Evolutionary conservation across 2,888 invertebrate genomes (phyloP).

Genomic region (Ectemnius cavifrons): DNA sequence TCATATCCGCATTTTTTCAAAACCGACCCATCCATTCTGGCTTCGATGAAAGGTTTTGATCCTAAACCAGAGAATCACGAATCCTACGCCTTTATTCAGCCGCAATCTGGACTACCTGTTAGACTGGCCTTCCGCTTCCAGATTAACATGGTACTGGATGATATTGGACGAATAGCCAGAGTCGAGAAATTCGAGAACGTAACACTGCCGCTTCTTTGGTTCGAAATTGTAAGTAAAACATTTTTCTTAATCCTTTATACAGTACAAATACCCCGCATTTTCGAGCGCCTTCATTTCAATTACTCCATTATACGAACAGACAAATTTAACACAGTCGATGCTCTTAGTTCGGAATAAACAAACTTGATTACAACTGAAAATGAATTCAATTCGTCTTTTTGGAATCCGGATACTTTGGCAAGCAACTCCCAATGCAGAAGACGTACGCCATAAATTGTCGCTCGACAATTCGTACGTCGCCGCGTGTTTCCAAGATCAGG

Average conservation of each 20-base stretch:
- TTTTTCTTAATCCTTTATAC: constrained; percentile 12
- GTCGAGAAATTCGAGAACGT: constrained; percentile 85
- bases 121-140: constrained; percentile 90
- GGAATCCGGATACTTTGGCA: no score
- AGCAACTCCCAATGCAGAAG: no score
- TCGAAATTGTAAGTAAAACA: constrained; percentile 89
- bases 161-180: constrained; percentile 84
- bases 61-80: constrained; percentile 84
- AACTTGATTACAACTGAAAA: no score
- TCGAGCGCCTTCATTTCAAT: not conserved
- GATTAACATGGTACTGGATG: constrained; percentile 90
- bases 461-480: no score
- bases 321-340: not conserved
- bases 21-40: constrained; percentile 83
- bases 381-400: no score
- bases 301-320: not conserved
- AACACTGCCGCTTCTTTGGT: constrained; percentile 91
- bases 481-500: no score
- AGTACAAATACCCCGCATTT: not conserved
- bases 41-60: constrained; percentile 83
- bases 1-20: constrained; percentile 93
- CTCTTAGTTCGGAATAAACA: no score
- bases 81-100: constrained; percentile 88
- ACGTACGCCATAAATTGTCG: no score
- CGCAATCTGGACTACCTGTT: constrained; percentile 88